phyloP scores from a whole-genome alignment of 2,888 invertebrate genomes.

The Apodemia mormo region DNA sequence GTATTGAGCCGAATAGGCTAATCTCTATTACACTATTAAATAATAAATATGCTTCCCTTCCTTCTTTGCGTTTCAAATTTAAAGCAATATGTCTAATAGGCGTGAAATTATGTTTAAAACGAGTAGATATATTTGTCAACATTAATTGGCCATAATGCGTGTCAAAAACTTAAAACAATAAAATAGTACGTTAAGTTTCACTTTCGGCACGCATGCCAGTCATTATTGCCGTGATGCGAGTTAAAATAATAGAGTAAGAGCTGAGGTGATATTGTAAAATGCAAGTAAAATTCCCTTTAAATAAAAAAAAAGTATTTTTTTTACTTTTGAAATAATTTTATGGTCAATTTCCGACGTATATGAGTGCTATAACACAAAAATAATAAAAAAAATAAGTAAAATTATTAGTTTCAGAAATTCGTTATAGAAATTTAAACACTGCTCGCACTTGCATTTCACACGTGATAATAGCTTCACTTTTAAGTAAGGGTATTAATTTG shows the following conservation, averaged over 20 bases:
- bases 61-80: neutral
- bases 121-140: constrained; percentile 6
- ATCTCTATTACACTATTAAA: too few relatives aligned
- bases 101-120: neutral
- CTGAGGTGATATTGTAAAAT: neutral
- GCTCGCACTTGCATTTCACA: neutral
- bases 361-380: too few relatives aligned
- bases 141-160: constrained; percentile 3
- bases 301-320: too few relatives aligned
- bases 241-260: constrained; percentile 1
- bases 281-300: neutral
- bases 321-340: too few relatives aligned
- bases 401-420: neutral
- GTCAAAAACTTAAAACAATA: neutral
- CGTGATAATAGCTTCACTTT: too few relatives aligned
- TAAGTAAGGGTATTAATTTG: too few relatives aligned
- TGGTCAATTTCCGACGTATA: too few relatives aligned
- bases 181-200: constrained; percentile 42
- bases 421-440: neutral
- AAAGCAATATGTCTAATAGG: neutral
- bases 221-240: constrained; percentile 37
- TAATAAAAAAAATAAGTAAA: too few relatives aligned
- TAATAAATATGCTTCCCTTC: neutral
- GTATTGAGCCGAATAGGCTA: too few relatives aligned
- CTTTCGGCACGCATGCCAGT: constrained; percentile 52